These are phyloP conservation scores for Megalurothrips usitatus DNA, from an alignment of 2,888 invertebrate species.

Conservation along the genomic window DNA sequence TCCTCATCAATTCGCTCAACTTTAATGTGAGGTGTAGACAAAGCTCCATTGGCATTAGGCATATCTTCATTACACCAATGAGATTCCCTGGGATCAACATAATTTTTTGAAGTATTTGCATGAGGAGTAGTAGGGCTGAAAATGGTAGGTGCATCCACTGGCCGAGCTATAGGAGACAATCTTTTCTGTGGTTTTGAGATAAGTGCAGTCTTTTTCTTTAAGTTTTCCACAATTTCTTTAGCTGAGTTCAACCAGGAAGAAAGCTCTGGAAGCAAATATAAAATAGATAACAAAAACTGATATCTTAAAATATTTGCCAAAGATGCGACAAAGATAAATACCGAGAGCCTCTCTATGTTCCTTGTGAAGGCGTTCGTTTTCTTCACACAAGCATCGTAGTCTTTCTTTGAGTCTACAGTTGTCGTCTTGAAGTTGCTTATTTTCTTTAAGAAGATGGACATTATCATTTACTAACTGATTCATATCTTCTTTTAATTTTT, in stretches of 20 bases:
- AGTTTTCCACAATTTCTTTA: conserved; percentile 10
- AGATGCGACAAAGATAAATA: not conserved
- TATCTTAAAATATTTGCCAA: not conserved
- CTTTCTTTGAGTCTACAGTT: not conserved
- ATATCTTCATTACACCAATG: not conserved
- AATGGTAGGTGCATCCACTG: not conserved
- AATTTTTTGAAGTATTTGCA: not conserved
- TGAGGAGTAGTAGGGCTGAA: not conserved
- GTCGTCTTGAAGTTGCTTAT: conserved; percentile 5
- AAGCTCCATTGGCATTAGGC: not conserved
- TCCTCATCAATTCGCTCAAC: not conserved
- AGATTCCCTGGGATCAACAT: not conserved
- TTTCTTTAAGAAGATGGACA: not conserved
- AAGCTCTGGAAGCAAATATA: not conserved
- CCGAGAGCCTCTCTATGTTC: not conserved
- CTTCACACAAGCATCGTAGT: not conserved
- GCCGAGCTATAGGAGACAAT: not conserved
- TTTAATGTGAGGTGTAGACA: not conserved
- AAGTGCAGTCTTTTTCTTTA: not conserved
- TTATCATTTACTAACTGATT: not conserved
- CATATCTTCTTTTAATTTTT: conserved; percentile 5
- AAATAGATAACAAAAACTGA: not conserved
- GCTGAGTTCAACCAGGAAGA: not conserved
- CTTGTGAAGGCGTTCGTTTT: not conserved
- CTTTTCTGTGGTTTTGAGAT: not conserved